Evolutionary conservation across 2,888 invertebrate genomes (phyloP), one percentile per base, ranked within the genome.

Genomic region (Dione vanillae): DNA sequence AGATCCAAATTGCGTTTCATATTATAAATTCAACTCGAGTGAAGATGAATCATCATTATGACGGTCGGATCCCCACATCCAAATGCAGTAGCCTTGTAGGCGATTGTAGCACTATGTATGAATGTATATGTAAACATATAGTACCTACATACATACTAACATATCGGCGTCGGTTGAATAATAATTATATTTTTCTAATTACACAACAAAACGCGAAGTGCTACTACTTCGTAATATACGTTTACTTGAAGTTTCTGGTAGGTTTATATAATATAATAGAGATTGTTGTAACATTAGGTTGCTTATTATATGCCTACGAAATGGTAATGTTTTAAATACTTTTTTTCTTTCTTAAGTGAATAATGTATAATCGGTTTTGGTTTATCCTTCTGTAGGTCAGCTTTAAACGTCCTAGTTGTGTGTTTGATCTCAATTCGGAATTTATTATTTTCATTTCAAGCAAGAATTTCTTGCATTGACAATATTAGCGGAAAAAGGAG

Each of bases 21-120:
- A 58, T 61, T 75, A 75, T 70, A 67, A 72, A 77, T 78, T 78
- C 78, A 71, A 65, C 66, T 67, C 72, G 59, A 65, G 74, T 67
- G 59, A 68, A 68, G 67, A 70, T 76, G 73, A 76, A 54, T 75
- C 74, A 72, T 73, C 74, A 70, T 73, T 58, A 66, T 72, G 45
- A 66, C 65, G 62, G 43, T 49, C 65, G 43, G 59, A 56, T 52
- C 47, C 45, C 47, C 56, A 27, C 41, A 47, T 27, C 70, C 75
- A 61, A 75, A 69, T 67, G 64, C 64, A 72, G 68, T 12, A 54
- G 27, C 54, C 69, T 67, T 67, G 66, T 67, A 43, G 49, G 11
- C 54, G 52, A 64, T 69, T 54, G 56, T 51, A 61, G 43, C 64
- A 65, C 58, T 66, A 68, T 40, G 40, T 56, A 47, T 10, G n/a